Evolutionary conservation across 2,797 vertebrate genomes (phyloP).

Genomic region (Trichosurus vulpecula): DNA sequence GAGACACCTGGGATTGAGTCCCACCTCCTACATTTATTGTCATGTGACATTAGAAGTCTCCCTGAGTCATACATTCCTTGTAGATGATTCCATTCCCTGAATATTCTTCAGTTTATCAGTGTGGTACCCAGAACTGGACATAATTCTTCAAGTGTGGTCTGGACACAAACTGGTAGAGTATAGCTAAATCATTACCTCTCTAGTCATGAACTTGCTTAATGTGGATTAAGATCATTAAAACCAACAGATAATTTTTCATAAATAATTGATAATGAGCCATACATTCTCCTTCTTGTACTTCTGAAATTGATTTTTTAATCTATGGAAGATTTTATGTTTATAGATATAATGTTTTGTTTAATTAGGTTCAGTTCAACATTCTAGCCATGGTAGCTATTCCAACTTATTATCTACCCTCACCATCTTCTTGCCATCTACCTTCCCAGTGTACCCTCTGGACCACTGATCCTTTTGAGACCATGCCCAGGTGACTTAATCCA

Average conservation of each 20-base stretch:
- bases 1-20: background rate
- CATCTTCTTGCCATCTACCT: background rate
- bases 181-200: background rate
- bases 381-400: background rate
- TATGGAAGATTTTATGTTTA: background rate
- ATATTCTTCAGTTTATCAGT: background rate
- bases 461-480: background rate
- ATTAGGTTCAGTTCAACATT: background rate
- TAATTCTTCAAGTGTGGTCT: background rate
- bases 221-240: background rate
- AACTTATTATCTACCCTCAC: background rate
- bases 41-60: background rate
- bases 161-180: background rate
- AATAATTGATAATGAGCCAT: background rate
- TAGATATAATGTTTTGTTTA: background rate
- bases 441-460: background rate
- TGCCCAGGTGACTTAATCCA: background rate
- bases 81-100: background rate
- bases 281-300: background rate
- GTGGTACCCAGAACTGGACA: background rate
- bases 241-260: background rate
- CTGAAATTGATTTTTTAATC: background rate
- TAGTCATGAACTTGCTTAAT: background rate
- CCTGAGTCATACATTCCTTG: background rate
- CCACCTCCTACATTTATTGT: background rate